Conservation (phyloP, 35 echinoderm and acorn worm genomes). For the Nesometra sesokonis region DNA sequence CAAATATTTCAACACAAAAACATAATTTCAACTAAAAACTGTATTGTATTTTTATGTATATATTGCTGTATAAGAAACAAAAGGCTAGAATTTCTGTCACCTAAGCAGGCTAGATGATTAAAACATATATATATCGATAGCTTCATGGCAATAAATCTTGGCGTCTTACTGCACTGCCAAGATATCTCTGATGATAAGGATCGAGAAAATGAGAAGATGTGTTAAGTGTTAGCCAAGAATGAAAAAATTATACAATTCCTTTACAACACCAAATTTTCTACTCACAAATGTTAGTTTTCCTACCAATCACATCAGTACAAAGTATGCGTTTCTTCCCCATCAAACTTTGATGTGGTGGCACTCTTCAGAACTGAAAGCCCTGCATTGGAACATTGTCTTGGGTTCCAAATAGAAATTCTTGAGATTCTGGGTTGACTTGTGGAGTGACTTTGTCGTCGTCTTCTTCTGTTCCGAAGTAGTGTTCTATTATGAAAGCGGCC, state of each 20-base stretch:
- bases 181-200: background rate
- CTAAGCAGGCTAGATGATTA: background rate
- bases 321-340: too few species aligned
- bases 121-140: background rate
- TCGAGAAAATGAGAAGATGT: background rate
- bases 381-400: constrained; percentile 69
- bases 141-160: too few species aligned
- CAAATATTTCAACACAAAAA: background rate
- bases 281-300: background rate
- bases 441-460: constrained; percentile 79
- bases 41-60: background rate
- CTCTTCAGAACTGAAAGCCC: constrained; percentile 10
- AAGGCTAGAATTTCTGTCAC: background rate
- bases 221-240: background rate
- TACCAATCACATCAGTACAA: background rate
- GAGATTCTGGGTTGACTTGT: constrained; percentile 48
- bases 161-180: too few species aligned
- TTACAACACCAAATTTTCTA: background rate
- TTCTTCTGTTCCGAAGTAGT: constrained; percentile 83
- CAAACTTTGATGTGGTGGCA: background rate
- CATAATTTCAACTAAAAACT: background rate
- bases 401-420: constrained; percentile 73
- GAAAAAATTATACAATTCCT: too few species aligned
- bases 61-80: background rate
- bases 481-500: constrained; percentile 88